Evolutionary conservation across 2,888 invertebrate species (phyloP).

Genomic region (Tetheella fluctuosa): DNA sequence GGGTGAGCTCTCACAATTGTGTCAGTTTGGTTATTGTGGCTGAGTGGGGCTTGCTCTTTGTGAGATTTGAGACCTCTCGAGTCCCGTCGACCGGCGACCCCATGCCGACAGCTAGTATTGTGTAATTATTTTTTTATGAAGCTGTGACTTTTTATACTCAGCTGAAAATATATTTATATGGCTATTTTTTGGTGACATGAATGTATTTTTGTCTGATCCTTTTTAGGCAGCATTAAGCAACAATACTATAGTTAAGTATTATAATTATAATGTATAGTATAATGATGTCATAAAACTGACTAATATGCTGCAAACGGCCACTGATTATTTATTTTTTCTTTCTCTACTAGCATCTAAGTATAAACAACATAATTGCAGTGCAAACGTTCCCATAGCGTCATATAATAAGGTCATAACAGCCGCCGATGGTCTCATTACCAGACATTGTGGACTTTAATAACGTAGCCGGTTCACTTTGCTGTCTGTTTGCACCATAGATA

Average conservation of each 20-base stretch:
- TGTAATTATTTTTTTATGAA: conserved; percentile 7
- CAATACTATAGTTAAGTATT: no score
- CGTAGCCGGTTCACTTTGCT: conserved; percentile 18
- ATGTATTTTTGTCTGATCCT: neutral
- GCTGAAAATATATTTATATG: neutral
- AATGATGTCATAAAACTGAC: no score
- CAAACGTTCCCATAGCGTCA: conserved; percentile 10
- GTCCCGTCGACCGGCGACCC: neutral
- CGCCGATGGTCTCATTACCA: conserved; percentile 23
- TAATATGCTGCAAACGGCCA: no score
- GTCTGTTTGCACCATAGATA: conserved; percentile 12
- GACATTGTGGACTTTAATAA: conserved; percentile 26
- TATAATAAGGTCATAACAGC: conserved; percentile 18
- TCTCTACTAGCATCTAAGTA: neutral
- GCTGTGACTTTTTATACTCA: neutral
- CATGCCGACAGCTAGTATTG: neutral
- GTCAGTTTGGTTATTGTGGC: conserved; percentile 13
- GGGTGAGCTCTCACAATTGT: conserved; percentile 5
- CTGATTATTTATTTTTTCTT: neutral
- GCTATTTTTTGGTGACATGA: no score
- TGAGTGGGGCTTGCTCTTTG: conserved; percentile 11
- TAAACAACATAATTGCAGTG: conserved; percentile 21
- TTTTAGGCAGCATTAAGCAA: no score
- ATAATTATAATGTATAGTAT: no score
- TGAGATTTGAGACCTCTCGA: conserved; percentile 11